Percentiles rank a stretch among this genome's conserved stretches.
These are phyloP conservation scores for Xiphorhynchus erythropygius DNA, from an alignment of 2,797 vertebrate species.

Conservation along the genomic window DNA sequence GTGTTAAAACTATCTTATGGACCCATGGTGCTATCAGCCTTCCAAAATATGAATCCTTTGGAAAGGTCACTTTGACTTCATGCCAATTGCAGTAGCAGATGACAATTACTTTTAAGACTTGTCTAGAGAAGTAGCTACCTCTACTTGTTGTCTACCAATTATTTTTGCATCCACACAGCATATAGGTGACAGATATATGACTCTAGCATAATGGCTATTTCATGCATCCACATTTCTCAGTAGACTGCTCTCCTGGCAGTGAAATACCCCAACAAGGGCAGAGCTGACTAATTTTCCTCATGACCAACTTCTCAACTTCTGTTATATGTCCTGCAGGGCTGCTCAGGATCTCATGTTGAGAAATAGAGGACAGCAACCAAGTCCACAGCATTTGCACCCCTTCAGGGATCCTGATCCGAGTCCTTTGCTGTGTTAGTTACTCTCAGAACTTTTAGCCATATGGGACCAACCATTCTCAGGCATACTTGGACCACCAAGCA, in stretches of 20 bases:
- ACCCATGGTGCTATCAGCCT: not conserved
- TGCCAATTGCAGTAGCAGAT: not conserved
- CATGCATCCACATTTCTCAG: not conserved
- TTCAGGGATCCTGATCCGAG: not conserved
- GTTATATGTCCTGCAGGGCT: not conserved
- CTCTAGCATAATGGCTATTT: not conserved
- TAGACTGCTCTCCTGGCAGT: not conserved
- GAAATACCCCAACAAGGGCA: not conserved
- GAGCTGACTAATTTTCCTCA: not conserved
- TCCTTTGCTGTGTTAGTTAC: not conserved
- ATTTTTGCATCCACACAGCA: not conserved
- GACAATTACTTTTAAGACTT: not conserved
- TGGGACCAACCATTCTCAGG: no score
- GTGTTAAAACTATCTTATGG: not conserved
- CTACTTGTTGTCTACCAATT: not conserved
- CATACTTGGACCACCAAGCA: not conserved
- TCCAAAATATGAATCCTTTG: not conserved
- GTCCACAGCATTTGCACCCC: fast-evolving
- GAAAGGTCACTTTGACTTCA: not conserved
- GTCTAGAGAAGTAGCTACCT: not conserved
- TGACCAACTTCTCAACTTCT: not conserved
- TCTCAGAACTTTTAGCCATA: not conserved
- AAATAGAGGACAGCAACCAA: not conserved
- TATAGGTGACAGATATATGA: not conserved
- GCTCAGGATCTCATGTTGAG: not conserved